Evolutionary conservation across 2,113 vertebrate genomes (phyloP).

Genomic region (Vireo altiloquus): DNA sequence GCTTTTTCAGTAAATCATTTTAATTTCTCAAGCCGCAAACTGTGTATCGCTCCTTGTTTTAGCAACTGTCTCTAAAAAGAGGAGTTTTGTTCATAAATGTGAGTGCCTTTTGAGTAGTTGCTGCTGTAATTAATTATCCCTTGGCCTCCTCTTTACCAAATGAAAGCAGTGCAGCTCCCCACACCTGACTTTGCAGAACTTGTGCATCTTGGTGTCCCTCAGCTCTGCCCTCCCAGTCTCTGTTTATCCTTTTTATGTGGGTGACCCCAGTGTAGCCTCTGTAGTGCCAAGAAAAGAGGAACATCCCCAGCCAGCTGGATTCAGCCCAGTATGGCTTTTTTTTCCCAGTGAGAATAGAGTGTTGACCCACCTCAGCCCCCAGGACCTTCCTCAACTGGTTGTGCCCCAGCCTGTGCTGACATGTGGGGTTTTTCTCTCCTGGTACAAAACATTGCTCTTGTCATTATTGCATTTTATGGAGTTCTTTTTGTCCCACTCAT

Average conservation of each 20-base stretch:
- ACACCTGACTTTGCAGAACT: not conserved
- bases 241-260: not conserved
- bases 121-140: not conserved
- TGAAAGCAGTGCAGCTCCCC: not conserved
- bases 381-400: not conserved
- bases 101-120: not conserved
- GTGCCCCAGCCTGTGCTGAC: not conserved
- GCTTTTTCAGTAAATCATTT: not conserved
- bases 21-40: not conserved
- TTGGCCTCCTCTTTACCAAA: not conserved
- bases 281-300: not conserved
- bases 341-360: not conserved
- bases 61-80: not conserved
- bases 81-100: not conserved
- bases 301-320: no score
- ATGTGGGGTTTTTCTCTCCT: not conserved
- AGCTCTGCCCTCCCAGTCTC: not conserved
- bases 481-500: not conserved
- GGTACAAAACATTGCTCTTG: not conserved
- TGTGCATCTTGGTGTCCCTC: not conserved
- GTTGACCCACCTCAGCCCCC: not conserved
- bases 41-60: not conserved
- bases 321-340: not conserved
- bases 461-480: not conserved
- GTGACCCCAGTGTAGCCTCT: not conserved